Percentiles rank a stretch among this genome's conserved stretches.
Evolutionary conservation across 2,797 vertebrate species (phyloP).

Genomic region (Falco concolor): DNA sequence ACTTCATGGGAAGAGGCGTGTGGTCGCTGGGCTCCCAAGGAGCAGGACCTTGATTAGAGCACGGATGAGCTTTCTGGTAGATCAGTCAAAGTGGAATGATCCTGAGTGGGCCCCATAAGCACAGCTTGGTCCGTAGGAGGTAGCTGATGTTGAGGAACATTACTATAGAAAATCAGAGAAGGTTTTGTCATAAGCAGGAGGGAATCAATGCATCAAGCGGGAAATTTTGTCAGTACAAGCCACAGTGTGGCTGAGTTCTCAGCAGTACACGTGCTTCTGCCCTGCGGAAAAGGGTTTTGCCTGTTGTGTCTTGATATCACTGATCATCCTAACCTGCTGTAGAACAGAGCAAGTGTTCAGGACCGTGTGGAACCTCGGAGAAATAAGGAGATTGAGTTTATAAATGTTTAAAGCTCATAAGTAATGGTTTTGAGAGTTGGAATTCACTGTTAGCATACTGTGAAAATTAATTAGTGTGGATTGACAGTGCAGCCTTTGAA

Average conservation of each 20-base stretch:
- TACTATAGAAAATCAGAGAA: background rate
- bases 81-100: accelerated
- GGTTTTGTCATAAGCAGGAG: background rate
- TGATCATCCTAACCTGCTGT: background rate
- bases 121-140: background rate
- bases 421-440: constrained; percentile 20
- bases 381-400: background rate
- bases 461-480: background rate
- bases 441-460: constrained; percentile 37
- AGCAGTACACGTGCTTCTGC: accelerated
- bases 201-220: background rate
- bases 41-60: background rate
- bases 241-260: background rate
- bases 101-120: background rate
- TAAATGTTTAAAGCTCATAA: constrained; percentile 16
- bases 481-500: constrained; percentile 49
- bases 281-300: background rate
- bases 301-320: background rate
- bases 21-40: background rate
- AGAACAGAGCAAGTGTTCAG: background rate
- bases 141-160: background rate
- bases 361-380: background rate
- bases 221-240: background rate
- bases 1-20: background rate
- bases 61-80: background rate